Base-by-base conservation (phyloP, 2,888 invertebrate species). In the Oscheius onirici region DNA sequence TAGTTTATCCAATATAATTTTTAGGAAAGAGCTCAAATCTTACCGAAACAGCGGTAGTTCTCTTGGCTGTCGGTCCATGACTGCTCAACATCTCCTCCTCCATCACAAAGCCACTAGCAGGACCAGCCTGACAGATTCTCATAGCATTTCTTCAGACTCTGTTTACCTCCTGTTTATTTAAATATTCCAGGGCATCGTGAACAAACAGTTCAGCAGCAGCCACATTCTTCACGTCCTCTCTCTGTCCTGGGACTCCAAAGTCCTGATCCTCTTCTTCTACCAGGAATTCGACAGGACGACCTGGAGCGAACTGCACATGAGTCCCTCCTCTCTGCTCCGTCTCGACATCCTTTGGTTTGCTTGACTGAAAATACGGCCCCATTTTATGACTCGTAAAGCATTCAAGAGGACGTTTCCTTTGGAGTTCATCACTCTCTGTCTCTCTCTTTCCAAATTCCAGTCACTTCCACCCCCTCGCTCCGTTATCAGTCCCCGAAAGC, bases 1-100 rank as follows among this genome's bases (percentile, higher is more conserved):
- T n/a, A n/a, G n/a, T n/a, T n/a, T n/a, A n/a, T n/a, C n/a, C n/a
- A n/a, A n/a, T n/a, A n/a, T n/a, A n/a, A n/a, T n/a, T n/a, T n/a
- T n/a, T n/a, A n/a, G n/a, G n/a, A n/a, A n/a, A n/a, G n/a, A n/a
- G n/a, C n/a, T 34, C 8, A 58, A 15, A 61, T 24, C 52, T 15
- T 28, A 63, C 63, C 6, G 63, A 63, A 6, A 22, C 40, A 17
- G 51, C 66, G 0, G 52, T 20, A 54, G 40, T 58, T 20, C 28
- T 49, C 49, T 69, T 69, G 28, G 49, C 61, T 43, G 26, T 69
- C 34, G 72, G 70, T 55, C 78, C 80, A 26, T 83, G 79, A 17
- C 73, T 72, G 51, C 77, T 83, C 70, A 86, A 52, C 85, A 86
- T 86, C 43, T 86, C 86, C 69, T 86, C 86, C 61, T 86, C 86